Conservation (phyloP, 2,113 vertebrate genomes). For the Piaya cayana region DNA sequence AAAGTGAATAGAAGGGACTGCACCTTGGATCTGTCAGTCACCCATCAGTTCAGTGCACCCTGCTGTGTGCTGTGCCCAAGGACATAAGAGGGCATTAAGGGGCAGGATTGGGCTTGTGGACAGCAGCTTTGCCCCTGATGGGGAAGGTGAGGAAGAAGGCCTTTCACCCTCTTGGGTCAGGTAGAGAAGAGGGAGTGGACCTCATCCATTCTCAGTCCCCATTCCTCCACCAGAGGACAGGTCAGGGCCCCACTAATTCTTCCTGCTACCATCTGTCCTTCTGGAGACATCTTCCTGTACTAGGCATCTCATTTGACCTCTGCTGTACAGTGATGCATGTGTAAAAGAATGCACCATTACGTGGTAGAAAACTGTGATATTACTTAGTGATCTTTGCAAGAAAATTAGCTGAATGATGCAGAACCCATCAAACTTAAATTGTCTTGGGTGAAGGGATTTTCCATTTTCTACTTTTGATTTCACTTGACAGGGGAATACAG, state of each 20-base stretch:
- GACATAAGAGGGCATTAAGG: not conserved
- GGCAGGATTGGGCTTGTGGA: fast-evolving
- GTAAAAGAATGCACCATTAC: not conserved
- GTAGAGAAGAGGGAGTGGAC: not conserved
- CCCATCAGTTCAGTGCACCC: not conserved
- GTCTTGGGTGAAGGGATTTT: not conserved
- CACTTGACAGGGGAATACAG: not conserved
- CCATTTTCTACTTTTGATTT: not conserved
- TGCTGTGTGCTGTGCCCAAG: not conserved
- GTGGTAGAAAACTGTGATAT: not conserved
- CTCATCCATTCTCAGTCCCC: not conserved
- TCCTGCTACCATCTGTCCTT: not conserved
- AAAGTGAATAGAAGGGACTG: not conserved
- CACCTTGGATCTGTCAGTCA: not conserved
- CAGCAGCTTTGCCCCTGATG: not conserved
- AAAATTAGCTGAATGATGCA: not conserved
- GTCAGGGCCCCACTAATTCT: not conserved
- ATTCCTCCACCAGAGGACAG: not conserved
- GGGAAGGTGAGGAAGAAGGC: not conserved
- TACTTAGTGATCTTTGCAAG: not conserved
- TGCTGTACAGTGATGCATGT: not conserved
- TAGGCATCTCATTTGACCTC: not conserved
- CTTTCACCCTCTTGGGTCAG: fast-evolving
- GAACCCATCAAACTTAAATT: not conserved
- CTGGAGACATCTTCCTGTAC: not conserved